Evolutionary conservation across 2,888 invertebrate species (phyloP), one percentile per base, ranked within the genome.

Genomic region (Cremastinae sp.): DNA sequence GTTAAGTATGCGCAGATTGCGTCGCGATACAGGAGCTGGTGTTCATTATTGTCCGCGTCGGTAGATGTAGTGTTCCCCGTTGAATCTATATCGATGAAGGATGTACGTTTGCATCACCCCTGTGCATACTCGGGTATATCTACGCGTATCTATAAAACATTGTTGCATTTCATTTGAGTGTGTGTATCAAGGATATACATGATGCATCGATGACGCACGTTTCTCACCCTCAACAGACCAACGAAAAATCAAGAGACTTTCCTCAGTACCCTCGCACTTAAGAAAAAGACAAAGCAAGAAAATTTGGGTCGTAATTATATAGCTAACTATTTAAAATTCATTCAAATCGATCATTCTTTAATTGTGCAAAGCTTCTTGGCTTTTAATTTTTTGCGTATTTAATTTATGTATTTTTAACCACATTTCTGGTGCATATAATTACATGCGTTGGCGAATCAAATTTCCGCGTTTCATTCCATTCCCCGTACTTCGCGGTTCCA

Each of bases 1-100:
- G 87, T 87, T 89, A 89, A 88, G 89, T 89, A 88, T 87, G 88
- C 86, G 86, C 87, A 87, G 89, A 89, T 89, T 88, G 89, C 87
- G 87, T 85, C 85, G 88, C 87, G 89, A 88, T 89, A 89, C 85
- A 87, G 85, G 28, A 28, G 28, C 28, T 84, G 83, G 83, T 71
- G 89, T 89, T 88, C 88, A 86, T 89, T 89, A 89, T 89, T 87
- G 88, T 89, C 87, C 87, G 83, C 81, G 75, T 82, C 80, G 28
- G 81, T 78, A 62, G 53, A 53, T 80, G 73, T 47, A 65, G 72
- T 43, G 65, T 59, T 58, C 41, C 66, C 49, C 12, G 51, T 53
- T 39, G 43, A 28, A 47, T 45, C 66, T 70, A 69, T 22, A 14
- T 14, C 49, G 16, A 2, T 7, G 28, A 28, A 8, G 28, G 2